Conservation (phyloP, 1,140 invertebrate genomes). For the Pinna nobilis region DNA sequence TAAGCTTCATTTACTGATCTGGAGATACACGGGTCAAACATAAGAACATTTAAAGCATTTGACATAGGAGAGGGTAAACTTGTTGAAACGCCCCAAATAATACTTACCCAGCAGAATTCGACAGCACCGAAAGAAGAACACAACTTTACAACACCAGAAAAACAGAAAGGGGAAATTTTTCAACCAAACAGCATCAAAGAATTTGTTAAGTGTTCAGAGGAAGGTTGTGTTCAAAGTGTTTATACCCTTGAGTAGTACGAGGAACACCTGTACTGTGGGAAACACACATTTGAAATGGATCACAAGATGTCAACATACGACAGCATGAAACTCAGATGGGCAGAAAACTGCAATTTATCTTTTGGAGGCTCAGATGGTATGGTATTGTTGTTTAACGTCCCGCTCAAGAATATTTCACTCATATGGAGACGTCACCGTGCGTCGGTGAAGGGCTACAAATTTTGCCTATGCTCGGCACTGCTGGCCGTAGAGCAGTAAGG, state of each 20-base stretch:
- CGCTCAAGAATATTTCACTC: too few species aligned
- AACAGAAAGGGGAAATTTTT: background rate
- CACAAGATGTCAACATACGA: constrained; percentile 8
- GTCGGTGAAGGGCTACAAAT: too few species aligned
- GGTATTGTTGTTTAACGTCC: too few species aligned
- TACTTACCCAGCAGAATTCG: background rate
- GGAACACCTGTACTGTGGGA: constrained; percentile 1
- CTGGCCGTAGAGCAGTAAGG: too few species aligned
- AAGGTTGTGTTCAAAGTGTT: background rate
- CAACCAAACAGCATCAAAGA: background rate
- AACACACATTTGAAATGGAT: background rate
- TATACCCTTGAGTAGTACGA: background rate
- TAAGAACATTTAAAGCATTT: constrained; percentile 1
- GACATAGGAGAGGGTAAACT: background rate
- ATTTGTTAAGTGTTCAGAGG: background rate
- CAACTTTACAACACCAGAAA: background rate
- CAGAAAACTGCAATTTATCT: background rate
- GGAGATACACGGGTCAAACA: too few species aligned
- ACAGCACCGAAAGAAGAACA: background rate
- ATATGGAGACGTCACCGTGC: too few species aligned
- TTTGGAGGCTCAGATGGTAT: background rate
- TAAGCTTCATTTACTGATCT: too few species aligned
- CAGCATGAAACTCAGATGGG: constrained; percentile 3
- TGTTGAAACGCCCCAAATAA: background rate
- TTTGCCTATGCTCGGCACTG: too few species aligned